phyloP scores from a whole-genome alignment of 2,797 vertebrate species.

The Chanos chanos region DNA sequence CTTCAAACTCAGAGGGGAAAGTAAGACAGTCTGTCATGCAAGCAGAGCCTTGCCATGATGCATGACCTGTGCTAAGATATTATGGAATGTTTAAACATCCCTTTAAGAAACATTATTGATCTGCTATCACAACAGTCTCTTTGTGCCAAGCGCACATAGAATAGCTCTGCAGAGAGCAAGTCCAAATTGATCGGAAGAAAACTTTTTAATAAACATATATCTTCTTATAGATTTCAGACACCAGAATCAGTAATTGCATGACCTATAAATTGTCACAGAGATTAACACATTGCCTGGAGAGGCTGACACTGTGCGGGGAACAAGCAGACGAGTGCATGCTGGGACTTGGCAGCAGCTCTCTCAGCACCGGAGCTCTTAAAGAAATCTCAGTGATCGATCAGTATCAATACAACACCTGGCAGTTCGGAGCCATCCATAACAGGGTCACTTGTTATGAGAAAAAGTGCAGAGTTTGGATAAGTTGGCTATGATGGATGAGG shows the following conservation, averaged over 20 bases:
- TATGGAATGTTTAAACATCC: slow-evolving; percentile 36
- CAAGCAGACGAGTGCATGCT: not conserved
- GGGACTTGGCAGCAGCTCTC: not conserved
- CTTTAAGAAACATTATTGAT: slow-evolving; percentile 31
- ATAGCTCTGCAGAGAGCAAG: not conserved
- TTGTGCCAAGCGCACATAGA: slow-evolving; percentile 9
- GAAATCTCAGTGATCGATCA: slow-evolving; percentile 44
- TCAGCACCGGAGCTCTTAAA: slow-evolving; percentile 23
- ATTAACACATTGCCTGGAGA: slow-evolving; percentile 35
- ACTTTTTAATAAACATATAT: slow-evolving; percentile 48
- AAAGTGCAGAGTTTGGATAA: slow-evolving; percentile 33
- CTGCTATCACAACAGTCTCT: slow-evolving; percentile 34
- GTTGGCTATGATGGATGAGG: slow-evolving; percentile 31
- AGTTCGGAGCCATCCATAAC: slow-evolving; percentile 35
- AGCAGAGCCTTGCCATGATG: slow-evolving; percentile 5
- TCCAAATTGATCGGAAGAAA: slow-evolving; percentile 29
- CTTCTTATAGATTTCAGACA: slow-evolving; percentile 41
- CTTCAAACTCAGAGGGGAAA: slow-evolving; percentile 15
- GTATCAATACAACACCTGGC: slow-evolving; percentile 30
- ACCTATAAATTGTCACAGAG: slow-evolving; percentile 35
- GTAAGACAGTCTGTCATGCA: slow-evolving; percentile 3
- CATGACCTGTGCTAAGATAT: not conserved
- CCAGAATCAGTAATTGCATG: slow-evolving; percentile 30
- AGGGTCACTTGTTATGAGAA: slow-evolving; percentile 34
- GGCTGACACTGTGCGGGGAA: not conserved